Base-by-base conservation (phyloP, 2,797 vertebrate species). In the Acrossocheilus wenchowensis region DNA sequence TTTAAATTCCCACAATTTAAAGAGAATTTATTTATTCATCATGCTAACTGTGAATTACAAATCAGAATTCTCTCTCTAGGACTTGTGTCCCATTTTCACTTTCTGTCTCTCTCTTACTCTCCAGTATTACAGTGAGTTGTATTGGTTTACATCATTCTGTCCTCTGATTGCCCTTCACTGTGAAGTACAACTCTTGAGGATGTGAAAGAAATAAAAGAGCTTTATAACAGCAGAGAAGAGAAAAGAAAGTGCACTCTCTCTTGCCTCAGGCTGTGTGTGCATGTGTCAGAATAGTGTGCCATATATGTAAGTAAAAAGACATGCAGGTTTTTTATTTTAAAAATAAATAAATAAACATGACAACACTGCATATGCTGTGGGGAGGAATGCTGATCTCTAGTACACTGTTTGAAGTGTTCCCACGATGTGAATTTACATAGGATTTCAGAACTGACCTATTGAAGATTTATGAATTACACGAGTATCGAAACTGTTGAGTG, bases 61-160 rank as follows among this genome's bases (percentile, higher is more conserved):
- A 79, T 71, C 41, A 21, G 64, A 60, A 39, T 78, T 83, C 82
- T 79, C 75, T 75, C 36, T 81, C 54, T 84, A 82, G 39, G 19
- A 41, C 71, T 74, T 78, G 6, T 45, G 39, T 81, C 69, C 73
- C 7, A 5, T 41, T 64, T 86, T 81, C 78, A 30, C 17, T 69
- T 75, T 30, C 21, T 36, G 11, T 77, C 66, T 66, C 79, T 72
- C 64, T 72, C 64, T 68, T 30, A 43, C 81, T 69, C 79, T 52
- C 41, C 43, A 75, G 62, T 79, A 79, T 88, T 88, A 87, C 90
- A 83, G 68, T 78, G 79, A 80, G 77, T 88, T 85, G 84, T 89
- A 62, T 79, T 78, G 54, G 85, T 88, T 91, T 88, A 89, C 90
- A 91, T 90, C 87, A 89, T 84, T 89, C 89, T 89, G 89, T 88